Evolutionary conservation across 2,113 vertebrate genomes (phyloP).

Genomic region (Hyaena hyaena): DNA sequence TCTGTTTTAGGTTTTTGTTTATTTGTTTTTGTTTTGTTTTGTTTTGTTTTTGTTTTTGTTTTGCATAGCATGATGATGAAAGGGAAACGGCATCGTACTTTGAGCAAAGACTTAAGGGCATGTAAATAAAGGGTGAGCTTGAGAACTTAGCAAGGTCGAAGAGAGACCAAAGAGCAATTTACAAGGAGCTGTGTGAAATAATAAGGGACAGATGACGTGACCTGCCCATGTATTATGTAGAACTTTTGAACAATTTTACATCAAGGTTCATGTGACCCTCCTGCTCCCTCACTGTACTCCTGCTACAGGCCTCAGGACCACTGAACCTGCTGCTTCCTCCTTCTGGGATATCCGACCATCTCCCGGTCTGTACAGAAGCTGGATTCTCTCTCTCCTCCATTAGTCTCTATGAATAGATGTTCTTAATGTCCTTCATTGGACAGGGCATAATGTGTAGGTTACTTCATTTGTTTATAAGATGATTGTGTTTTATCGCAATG

Average conservation of each 20-base stretch:
- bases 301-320: accelerated
- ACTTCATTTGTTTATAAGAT: not conserved
- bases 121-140: not conserved
- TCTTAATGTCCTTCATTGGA: not conserved
- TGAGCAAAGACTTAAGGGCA: not conserved
- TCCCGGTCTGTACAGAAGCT: not conserved
- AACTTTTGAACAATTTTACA: not conserved
- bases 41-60: not conserved
- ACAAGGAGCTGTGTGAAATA: not conserved
- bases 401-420: not conserved
- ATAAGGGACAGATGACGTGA: not conserved
- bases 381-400: not conserved
- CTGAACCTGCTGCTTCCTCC: not conserved
- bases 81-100: not conserved
- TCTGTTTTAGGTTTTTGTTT: too few species aligned
- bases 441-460: not conserved
- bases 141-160: not conserved
- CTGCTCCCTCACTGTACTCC: accelerated
- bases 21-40: not conserved
- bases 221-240: accelerated
- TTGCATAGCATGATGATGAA: not conserved
- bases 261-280: too few species aligned
- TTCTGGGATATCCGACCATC: not conserved
- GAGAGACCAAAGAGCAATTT: not conserved
- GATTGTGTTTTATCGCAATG: not conserved